Evolutionary conservation across 2,797 vertebrate species (phyloP).

Genomic region (Mus caroli): DNA sequence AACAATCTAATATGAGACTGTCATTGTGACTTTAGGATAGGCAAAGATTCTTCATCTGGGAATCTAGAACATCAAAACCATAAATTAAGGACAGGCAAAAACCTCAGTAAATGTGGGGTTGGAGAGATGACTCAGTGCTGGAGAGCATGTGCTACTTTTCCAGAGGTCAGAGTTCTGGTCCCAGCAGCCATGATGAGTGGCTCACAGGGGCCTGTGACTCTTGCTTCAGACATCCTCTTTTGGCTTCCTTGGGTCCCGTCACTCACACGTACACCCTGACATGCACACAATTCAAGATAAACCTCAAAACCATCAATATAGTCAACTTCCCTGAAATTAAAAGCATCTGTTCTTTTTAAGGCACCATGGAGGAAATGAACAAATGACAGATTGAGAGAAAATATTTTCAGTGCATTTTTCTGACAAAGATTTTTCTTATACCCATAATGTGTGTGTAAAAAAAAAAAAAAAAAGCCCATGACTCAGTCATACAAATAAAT

Average conservation of each 20-base stretch:
- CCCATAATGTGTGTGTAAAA: not conserved
- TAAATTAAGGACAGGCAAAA: not conserved
- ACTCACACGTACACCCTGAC: not conserved
- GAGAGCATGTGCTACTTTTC: not conserved
- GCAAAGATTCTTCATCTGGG: not conserved
- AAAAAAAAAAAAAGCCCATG: not conserved
- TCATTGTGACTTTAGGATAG: not conserved
- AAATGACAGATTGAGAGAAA: conserved; percentile 19
- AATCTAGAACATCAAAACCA: not conserved
- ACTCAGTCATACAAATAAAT: not conserved
- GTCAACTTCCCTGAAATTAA: conserved; percentile 44
- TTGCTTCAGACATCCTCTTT: too few species aligned
- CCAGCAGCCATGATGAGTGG: not conserved
- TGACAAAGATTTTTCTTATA: conserved; percentile 3
- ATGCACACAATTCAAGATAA: not conserved
- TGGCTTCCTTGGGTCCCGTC: not conserved
- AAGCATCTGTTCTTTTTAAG: conserved; percentile 43
- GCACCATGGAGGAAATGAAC: not conserved
- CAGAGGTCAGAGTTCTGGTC: not conserved
- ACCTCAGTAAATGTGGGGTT: not conserved
- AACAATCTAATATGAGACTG: not conserved
- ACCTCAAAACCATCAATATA: not conserved
- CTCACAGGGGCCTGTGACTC: not conserved
- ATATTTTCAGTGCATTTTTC: conserved; percentile 37
- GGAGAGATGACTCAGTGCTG: not conserved